These are phyloP conservation scores for Ptychoptera albimana DNA, from an alignment of 2,888 invertebrate genomes.

Conservation along the genomic window DNA sequence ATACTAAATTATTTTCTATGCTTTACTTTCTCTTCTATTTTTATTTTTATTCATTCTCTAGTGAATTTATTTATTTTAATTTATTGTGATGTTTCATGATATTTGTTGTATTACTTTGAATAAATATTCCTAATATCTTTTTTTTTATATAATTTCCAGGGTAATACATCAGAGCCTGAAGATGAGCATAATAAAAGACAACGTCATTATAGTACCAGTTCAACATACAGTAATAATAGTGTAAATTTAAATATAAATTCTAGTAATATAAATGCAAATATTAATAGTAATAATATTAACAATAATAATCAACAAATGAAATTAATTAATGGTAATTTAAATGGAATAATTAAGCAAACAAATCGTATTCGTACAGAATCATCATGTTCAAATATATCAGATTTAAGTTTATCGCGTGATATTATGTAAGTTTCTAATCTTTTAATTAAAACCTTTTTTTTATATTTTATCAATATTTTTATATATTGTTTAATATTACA, in stretches of 20 bases:
- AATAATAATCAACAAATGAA: too few species aligned
- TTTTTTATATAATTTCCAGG: too few species aligned
- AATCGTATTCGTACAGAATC: constrained; percentile 29
- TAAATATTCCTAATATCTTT: too few species aligned
- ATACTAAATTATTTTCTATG: too few species aligned
- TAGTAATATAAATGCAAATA: neutral
- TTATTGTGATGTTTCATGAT: too few species aligned
- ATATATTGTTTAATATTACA: neutral
- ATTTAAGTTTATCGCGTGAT: constrained; percentile 9
- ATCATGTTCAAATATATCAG: constrained; percentile 25
- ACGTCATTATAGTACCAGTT: constrained; percentile 20
- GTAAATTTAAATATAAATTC: neutral
- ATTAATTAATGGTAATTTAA: constrained; percentile 12
- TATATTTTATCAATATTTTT: neutral
- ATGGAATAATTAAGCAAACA: neutral
- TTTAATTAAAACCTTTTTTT: too few species aligned
- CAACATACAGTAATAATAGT: constrained; percentile 5
- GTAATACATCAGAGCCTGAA: constrained; percentile 5
- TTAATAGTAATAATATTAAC: too few species aligned
- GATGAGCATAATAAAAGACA: constrained; percentile 19
- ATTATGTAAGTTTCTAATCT: neutral
- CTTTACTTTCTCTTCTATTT: too few species aligned
- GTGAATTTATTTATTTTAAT: too few species aligned
- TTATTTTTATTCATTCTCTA: too few species aligned
- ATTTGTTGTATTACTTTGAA: too few species aligned